Base-by-base conservation (phyloP, 2,888 invertebrate genomes). In the Torymus tubicola region DNA sequence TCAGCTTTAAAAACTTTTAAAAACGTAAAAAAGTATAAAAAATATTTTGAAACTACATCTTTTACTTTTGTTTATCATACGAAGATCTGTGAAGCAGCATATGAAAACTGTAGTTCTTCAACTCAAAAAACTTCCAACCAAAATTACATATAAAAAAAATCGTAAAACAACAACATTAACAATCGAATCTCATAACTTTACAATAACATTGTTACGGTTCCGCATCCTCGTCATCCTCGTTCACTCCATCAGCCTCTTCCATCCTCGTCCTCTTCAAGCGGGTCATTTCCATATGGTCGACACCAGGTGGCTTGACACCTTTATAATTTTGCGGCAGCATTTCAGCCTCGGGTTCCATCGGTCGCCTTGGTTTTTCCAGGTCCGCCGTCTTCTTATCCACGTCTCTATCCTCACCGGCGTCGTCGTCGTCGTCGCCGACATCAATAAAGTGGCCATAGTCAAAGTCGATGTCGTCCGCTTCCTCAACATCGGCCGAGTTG, bases 271-370 rank as follows among this genome's bases (percentile, higher is more conserved):
- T 21, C 69, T 69, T 74, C 24, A 10, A 57, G 82, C 5, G 61
- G 65, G 24, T 75, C 65, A 89, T 82, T 74, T 89, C 89, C 90
- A 90, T 90, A 73, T 90, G 90, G 79, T 90, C 89, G 14, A 90
- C 90, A 0, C 90, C 90, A 0, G 90, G 90, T 8, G 90, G 83
- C 63, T 86, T 84, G 0, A 90, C 87, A 8, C 88, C 85, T 0
- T 85, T 85, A 81, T 88, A 90, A 83, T 88, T 85, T 85, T 78
- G 90, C 85, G 86, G 91, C 86, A 87, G 88, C 91, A 87, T 92
- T 87, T 81, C 91, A 84, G 85, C 91, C 85, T 86, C 91, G 81
- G 85, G 91, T 86, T 71, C 91, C 85, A 84, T 4, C 18, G 2
- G 42, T 12, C n/a, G 24, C 18, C 53, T 13, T 12, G 0, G 18